A percentile compares a stretch with the other conserved stretches of the same genome.
These are phyloP conservation scores for Chaunax sp. DNA, from an alignment of 2,797 vertebrate genomes.

Conservation along the genomic window DNA sequence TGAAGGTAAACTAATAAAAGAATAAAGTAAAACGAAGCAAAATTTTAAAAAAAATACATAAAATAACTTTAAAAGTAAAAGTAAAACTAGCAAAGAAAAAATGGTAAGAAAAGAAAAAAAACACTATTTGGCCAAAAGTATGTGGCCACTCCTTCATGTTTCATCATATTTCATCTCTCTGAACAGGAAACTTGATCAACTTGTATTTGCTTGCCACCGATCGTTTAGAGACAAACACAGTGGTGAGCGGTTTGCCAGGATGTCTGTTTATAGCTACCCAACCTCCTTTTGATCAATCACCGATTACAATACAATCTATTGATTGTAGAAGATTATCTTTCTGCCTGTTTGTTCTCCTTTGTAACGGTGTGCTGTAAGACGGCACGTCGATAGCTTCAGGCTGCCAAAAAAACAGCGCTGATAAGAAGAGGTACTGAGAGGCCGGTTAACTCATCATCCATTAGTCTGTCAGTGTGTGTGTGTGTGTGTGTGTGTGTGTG, in stretches of 20 bases:
- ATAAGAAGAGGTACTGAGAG: constrained; percentile 67
- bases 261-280: constrained; percentile 52
- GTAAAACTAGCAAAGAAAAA: background rate
- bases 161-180: constrained; percentile 15
- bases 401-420: constrained; percentile 53
- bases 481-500: constrained; percentile 44
- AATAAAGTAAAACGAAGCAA: background rate
- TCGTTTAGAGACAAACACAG: constrained; percentile 52
- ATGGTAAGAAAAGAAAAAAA: background rate
- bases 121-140: background rate
- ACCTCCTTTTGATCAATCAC: constrained; percentile 66
- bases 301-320: constrained; percentile 67
- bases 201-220: constrained; percentile 25
- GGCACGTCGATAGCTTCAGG: constrained; percentile 23
- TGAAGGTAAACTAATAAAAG: background rate
- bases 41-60: background rate
- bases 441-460: constrained; percentile 75
- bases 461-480: constrained; percentile 56
- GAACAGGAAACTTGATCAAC: constrained; percentile 57
- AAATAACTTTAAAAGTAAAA: too few species aligned
- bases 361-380: constrained; percentile 29
- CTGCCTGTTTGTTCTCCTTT: constrained; percentile 44
- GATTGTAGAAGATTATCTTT: constrained; percentile 63
- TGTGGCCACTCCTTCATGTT: background rate
- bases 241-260: constrained; percentile 48